Evolutionary conservation across 2,797 vertebrate genomes (phyloP).

Genomic region (Ptychobarbus kaznakovi): DNA sequence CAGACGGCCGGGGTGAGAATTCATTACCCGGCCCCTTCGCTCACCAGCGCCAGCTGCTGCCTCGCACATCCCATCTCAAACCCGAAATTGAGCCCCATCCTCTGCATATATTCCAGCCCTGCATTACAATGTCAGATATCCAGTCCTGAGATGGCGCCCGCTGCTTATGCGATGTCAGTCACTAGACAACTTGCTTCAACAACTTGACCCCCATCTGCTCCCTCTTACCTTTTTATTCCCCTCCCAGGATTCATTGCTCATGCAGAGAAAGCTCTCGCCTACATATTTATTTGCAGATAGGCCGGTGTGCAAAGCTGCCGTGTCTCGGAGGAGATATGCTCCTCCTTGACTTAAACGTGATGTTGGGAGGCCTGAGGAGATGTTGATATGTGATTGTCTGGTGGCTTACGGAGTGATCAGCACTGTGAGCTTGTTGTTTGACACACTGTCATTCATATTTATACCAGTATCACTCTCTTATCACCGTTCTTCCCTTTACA

Average conservation of each 20-base stretch:
- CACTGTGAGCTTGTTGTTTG: background rate
- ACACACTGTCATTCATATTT: slow-evolving; percentile 8
- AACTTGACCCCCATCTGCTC: slow-evolving; percentile 50
- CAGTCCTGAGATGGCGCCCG: slow-evolving; percentile 68
- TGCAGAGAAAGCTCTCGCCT: slow-evolving; percentile 48
- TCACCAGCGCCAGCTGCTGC: slow-evolving; percentile 53
- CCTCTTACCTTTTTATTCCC: slow-evolving; percentile 40
- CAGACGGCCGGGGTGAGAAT: slow-evolving; percentile 68
- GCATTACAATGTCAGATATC: slow-evolving; percentile 72
- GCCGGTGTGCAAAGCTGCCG: slow-evolving; percentile 10
- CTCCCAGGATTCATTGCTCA: slow-evolving; percentile 55
- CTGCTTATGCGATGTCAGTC: slow-evolving; percentile 57
- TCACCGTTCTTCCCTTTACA: background rate
- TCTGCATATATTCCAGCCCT: slow-evolving; percentile 70
- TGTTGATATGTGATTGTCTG: slow-evolving; percentile 11
- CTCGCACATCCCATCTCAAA: slow-evolving; percentile 68
- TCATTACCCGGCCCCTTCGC: slow-evolving; percentile 73
- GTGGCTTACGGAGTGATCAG: background rate
- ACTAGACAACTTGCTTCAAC: slow-evolving; percentile 43
- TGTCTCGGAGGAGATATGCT: background rate
- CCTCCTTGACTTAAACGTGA: background rate
- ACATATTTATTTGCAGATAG: slow-evolving; percentile 38
- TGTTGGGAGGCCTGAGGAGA: slow-evolving; percentile 10
- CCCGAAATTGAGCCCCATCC: slow-evolving; percentile 71
- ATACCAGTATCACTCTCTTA: slow-evolving; percentile 2